phyloP scores from a whole-genome alignment of 1,140 invertebrate species.

The Musca domestica region DNA sequence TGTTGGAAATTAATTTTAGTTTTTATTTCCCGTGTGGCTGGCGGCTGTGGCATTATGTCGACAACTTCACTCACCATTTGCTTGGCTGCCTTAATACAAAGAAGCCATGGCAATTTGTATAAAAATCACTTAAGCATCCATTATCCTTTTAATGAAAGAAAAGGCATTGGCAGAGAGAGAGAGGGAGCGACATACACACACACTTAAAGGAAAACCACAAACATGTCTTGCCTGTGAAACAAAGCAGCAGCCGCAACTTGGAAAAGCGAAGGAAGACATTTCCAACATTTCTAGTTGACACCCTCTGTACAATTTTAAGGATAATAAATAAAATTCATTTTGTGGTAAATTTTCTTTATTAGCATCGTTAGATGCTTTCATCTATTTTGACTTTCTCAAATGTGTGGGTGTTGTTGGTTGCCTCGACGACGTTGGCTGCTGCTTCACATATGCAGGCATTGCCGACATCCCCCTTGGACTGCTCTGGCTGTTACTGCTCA shows the following conservation, averaged over 20 bases:
- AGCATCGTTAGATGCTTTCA: no score
- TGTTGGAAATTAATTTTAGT: conserved; percentile 10
- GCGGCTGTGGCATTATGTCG: conserved; percentile 11
- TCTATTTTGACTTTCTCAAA: no score
- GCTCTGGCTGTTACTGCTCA: no score
- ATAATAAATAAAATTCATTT: conserved; percentile 20
- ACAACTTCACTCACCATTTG: neutral
- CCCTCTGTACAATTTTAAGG: conserved; percentile 1
- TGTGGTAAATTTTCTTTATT: conserved; percentile 17
- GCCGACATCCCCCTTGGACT: no score
- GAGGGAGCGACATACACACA: neutral
- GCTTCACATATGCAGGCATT: no score
- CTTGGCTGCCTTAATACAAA: conserved; percentile 15
- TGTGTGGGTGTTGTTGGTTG: no score
- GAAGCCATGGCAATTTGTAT: neutral
- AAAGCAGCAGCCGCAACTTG: neutral
- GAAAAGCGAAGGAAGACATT: neutral
- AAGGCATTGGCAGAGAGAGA: neutral
- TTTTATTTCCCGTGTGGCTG: conserved; percentile 15
- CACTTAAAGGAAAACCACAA: neutral
- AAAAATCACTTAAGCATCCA: conserved; percentile 19
- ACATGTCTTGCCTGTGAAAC: neutral
- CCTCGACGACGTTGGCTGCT: no score
- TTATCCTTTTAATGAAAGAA: conserved; percentile 13
- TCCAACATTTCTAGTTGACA: conserved; percentile 1